Base-by-base conservation (phyloP, 2,113 vertebrate genomes). In the Donacobius atricapilla region DNA sequence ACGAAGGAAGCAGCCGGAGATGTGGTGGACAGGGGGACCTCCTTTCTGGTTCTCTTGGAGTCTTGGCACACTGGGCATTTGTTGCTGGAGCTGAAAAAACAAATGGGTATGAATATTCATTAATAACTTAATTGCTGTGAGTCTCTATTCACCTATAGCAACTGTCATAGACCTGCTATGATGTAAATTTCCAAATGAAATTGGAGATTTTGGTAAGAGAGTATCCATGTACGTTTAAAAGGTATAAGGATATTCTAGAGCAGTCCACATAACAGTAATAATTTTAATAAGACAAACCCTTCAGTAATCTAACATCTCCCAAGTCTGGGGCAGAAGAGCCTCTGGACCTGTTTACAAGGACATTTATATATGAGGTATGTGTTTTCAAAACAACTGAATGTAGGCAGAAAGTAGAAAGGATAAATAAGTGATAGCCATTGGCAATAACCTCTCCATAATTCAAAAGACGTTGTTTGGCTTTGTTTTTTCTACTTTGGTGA, bases 1-100 rank as follows among this genome's bases (percentile, higher is more conserved):
- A 98, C 0, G 98, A 98, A 96, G 99, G 99, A 94, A 99, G 99
- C 81, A 97, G 98, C 88, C 98, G 99, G 75, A 97, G 99, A 82
- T 99, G 99, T 44, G 99, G 99, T 1, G 99, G 99, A 50, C 99
- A 99, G 93, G 99, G 99, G 5, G 99, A 99, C 87, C 98, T 99
- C 58, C 98, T 99, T 6, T 98, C 99, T 5, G 99, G 99, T 40
- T 98, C 99, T 60, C 96, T 99, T 66, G 99, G 99, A 25, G 98
- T 99, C 88, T 93, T 99, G 72, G 98, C 98, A 4, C 99, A 99
- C 95, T 99, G 99, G 99, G 99, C 99, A 1, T 98, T 99, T 73
- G 96, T 97, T 45, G 98, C 99, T n/a, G 98, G 98, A 61, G 93
- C 98, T 18, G 98, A 99, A 90, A 97, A 97, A 68, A 97, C 98